phyloP scores from a whole-genome alignment of 2,888 invertebrate species.

The Sphaeridia pumilis region DNA sequence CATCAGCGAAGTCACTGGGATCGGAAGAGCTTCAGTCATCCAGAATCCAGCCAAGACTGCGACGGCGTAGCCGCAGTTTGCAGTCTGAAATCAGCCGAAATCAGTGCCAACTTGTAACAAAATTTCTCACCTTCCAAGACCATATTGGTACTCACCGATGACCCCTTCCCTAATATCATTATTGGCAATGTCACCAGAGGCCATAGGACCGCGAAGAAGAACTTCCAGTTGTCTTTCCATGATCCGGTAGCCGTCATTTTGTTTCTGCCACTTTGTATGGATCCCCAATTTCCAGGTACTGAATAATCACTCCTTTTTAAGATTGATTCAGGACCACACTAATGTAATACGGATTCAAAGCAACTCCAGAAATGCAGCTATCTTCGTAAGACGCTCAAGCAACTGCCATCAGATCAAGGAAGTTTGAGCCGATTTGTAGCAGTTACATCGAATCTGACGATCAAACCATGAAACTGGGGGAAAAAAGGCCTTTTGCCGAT shows the following conservation, averaged over 20 bases:
- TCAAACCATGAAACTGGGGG: too few relatives aligned
- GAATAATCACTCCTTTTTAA: too few relatives aligned
- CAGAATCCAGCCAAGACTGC: conserved; percentile 37
- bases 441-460: too few relatives aligned
- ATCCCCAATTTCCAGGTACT: background rate
- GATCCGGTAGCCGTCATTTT: too few relatives aligned
- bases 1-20: conserved; percentile 37
- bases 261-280: background rate
- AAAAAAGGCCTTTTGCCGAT: too few relatives aligned
- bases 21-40: conserved; percentile 38
- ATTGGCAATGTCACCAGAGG: conserved; percentile 10
- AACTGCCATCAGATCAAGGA: too few relatives aligned
- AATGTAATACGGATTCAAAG: too few relatives aligned
- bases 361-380: too few relatives aligned
- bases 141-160: background rate
- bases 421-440: too few relatives aligned
- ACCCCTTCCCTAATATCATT: conserved; percentile 1
- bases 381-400: too few relatives aligned
- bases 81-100: conserved; percentile 16
- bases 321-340: too few relatives aligned
- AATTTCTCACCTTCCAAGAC: background rate
- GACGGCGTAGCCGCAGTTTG: conserved; percentile 36
- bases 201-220: conserved; percentile 10
- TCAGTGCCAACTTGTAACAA: background rate
- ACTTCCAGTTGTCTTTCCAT: conserved; percentile 12